A percentile compares a stretch with the other conserved stretches of the same genome.
These are phyloP conservation scores for Eurystomus gularis DNA, from an alignment of 2,113 vertebrate genomes.

Conservation along the genomic window DNA sequence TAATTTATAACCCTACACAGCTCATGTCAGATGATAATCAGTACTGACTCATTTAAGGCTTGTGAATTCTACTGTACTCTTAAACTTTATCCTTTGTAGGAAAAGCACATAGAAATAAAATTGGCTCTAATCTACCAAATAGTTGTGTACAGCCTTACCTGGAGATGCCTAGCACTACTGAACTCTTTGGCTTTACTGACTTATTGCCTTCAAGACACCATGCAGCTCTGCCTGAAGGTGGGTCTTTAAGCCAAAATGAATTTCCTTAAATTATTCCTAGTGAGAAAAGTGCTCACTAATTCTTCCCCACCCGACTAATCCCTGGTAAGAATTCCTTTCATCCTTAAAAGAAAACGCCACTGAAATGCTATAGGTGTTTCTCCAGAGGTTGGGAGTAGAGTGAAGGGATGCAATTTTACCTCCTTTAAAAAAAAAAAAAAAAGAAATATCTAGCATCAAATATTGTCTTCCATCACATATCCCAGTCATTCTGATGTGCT, in stretches of 20 bases:
- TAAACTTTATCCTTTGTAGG: neutral
- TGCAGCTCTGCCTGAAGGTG: neutral
- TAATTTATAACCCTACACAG: neutral
- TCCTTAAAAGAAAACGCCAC: neutral
- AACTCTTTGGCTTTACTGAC: neutral
- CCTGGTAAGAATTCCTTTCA: neutral
- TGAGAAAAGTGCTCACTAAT: neutral
- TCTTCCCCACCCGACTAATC: neutral
- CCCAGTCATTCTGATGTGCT: neutral
- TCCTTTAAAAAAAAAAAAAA: neutral
- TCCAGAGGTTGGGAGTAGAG: neutral
- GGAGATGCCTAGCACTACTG: neutral
- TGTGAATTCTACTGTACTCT: neutral
- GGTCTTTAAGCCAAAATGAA: neutral
- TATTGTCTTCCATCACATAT: neutral
- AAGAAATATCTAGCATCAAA: neutral
- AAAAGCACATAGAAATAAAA: conserved; percentile 19
- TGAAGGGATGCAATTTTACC: neutral
- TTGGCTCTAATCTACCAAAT: neutral
- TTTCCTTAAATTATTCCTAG: neutral
- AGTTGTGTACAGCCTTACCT: neutral
- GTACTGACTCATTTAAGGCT: neutral
- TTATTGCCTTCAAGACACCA: neutral
- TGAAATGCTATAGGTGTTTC: neutral
- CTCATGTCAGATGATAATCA: conserved; percentile 3